These are phyloP conservation scores for Noctilio leporinus DNA, from an alignment of 2,113 vertebrate species.

Conservation along the genomic window DNA sequence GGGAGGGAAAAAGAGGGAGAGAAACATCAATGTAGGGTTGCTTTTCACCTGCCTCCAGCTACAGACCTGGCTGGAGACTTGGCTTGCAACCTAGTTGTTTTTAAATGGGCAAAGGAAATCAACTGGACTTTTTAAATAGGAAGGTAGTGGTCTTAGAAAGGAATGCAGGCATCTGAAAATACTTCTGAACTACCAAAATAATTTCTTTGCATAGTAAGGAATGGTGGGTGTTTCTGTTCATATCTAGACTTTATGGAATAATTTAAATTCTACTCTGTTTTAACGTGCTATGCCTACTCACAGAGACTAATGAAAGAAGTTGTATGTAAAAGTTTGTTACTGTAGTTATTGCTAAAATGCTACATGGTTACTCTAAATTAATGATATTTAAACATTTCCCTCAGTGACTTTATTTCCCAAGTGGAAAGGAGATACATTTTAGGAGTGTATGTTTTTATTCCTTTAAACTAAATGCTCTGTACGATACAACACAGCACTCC, in stretches of 20 bases:
- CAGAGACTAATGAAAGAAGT: conserved; percentile 56
- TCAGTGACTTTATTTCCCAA: conserved; percentile 61
- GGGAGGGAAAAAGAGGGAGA: too few relatives aligned
- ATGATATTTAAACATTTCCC: conserved; percentile 71
- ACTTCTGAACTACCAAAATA: conserved; percentile 9
- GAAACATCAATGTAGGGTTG: too few relatives aligned
- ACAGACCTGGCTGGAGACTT: too few relatives aligned
- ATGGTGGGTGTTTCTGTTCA: conserved; percentile 38
- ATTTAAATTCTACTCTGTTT: conserved; percentile 60
- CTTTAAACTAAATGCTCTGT: conserved; percentile 71
- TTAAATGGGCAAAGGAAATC: conserved; percentile 4
- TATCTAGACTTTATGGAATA: conserved; percentile 56
- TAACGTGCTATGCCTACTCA: conserved; percentile 47
- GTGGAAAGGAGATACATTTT: conserved; percentile 66
- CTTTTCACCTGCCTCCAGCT: too few relatives aligned
- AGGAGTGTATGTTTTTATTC: conserved; percentile 58
- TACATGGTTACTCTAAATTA: conserved; percentile 65
- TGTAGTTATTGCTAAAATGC: conserved; percentile 60
- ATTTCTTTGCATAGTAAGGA: not conserved
- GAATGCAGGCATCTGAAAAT: conserved; percentile 19
- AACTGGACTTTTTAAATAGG: conserved; percentile 30
- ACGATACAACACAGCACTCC: conserved; percentile 78
- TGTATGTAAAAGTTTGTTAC: conserved; percentile 63
- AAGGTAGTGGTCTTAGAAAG: not conserved
- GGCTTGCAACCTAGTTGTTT: too few relatives aligned